Percentiles rank a stretch among this genome's conserved stretches.
Conservation (phyloP, 1,140 invertebrate species). For the Caenorhabditis tropicalis region DNA sequence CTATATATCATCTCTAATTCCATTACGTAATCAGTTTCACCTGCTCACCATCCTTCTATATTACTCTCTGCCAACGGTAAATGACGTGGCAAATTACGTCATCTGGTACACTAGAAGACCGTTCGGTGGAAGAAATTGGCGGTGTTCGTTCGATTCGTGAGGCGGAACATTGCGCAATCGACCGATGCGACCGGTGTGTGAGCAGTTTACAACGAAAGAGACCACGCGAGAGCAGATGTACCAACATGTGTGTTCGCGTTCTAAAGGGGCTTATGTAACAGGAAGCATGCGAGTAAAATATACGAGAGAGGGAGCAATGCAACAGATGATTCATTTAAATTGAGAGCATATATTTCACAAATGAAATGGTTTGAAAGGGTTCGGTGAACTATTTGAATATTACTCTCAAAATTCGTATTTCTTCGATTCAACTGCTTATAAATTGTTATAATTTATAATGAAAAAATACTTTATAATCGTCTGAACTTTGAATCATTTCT, state of each 20-base stretch:
- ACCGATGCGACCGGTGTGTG: background rate
- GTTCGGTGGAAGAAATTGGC: background rate
- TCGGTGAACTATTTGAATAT: no score
- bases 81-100: background rate
- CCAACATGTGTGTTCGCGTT: constrained; percentile 30
- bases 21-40: constrained; percentile 4
- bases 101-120: background rate
- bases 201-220: background rate
- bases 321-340: background rate
- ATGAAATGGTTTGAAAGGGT: no score
- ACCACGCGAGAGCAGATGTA: constrained; percentile 5
- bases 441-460: no score
- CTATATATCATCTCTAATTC: background rate
- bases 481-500: no score
- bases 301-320: background rate
- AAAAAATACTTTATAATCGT: no score
- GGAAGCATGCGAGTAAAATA: constrained; percentile 36
- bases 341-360: background rate
- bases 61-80: background rate
- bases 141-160: background rate
- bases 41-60: background rate
- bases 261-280: constrained; percentile 36
- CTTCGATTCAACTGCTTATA: no score
- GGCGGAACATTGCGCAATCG: constrained; percentile 27
- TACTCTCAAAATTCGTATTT: no score